A percentile compares a stretch with the other conserved stretches of the same genome.
Conservation (phyloP, 1,140 invertebrate species). For the Drosophila jambulina region DNA sequence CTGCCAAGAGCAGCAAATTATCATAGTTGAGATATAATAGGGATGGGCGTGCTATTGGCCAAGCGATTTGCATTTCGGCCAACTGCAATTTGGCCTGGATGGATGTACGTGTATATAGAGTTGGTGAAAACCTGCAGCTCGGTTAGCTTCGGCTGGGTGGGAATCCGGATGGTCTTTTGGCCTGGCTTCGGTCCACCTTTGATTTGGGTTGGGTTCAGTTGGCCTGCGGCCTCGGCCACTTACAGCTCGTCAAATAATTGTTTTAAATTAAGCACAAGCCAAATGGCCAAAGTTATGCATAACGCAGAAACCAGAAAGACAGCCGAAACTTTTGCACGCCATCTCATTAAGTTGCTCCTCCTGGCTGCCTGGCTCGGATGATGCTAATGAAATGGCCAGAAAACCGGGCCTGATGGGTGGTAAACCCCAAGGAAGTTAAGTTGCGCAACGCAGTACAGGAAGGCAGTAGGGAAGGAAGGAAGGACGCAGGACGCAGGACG, state of each 20-base stretch:
- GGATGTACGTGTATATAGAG: not conserved
- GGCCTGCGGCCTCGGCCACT: constrained; percentile 56
- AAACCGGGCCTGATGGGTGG: constrained; percentile 20
- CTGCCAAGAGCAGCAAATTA: constrained; percentile 38
- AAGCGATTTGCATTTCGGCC: constrained; percentile 55
- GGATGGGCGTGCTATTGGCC: constrained; percentile 44
- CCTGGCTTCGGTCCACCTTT: not conserved
- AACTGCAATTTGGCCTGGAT: constrained; percentile 46
- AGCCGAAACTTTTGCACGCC: constrained; percentile 53
- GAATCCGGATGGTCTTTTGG: constrained; percentile 2
- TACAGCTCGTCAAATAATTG: constrained; percentile 74
- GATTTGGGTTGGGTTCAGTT: constrained; percentile 35
- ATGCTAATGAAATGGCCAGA: constrained; percentile 62
- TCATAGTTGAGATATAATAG: constrained; percentile 53
- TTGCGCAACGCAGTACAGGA: constrained; percentile 34
- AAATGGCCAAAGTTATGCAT: constrained; percentile 75
- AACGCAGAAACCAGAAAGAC: constrained; percentile 59
- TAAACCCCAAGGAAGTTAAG: constrained; percentile 38
- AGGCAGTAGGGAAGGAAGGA: constrained; percentile 36
- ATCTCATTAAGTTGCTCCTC: constrained; percentile 60
- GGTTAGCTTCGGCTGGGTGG: not conserved
- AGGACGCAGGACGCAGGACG: constrained; percentile 52
- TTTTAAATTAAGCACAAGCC: constrained; percentile 81
- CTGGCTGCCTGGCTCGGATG: constrained; percentile 37
- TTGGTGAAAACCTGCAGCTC: constrained; percentile 14